Conservation (phyloP, 2,888 invertebrate species). For the Erpobdella octoculata region DNA sequence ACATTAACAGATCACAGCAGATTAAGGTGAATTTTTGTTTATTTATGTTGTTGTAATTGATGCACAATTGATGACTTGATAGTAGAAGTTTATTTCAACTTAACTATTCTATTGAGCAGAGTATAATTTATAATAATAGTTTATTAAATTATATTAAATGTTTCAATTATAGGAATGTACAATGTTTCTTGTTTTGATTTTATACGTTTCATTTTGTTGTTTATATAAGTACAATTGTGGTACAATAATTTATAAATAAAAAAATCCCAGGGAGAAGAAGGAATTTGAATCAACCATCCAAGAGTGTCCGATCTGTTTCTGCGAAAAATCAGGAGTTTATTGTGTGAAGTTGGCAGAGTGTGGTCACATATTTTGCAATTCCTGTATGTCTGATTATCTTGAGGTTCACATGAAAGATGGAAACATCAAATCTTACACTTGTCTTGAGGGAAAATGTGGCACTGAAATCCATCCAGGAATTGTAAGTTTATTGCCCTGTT, state of each 20-base stretch:
- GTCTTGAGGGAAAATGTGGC: conserved; percentile 58
- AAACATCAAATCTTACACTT: conserved; percentile 49
- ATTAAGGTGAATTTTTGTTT: background rate
- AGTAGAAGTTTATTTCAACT: background rate
- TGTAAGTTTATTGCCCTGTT: background rate
- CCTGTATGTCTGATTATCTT: conserved; percentile 58
- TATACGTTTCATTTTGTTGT: no score
- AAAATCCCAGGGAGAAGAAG: background rate
- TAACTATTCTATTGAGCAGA: background rate
- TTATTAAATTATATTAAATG: background rate
- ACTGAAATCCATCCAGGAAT: conserved; percentile 54
- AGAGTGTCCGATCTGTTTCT: conserved; percentile 58
- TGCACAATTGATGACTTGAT: background rate
- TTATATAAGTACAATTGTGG: no score
- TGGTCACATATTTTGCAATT: conserved; percentile 59
- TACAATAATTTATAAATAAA: no score
- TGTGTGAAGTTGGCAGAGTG: conserved; percentile 58
- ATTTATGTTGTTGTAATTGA: no score
- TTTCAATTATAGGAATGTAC: no score
- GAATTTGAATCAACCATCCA: conserved; percentile 40
- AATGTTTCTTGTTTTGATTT: no score
- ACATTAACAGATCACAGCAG: conserved; percentile 14
- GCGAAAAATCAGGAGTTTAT: conserved; percentile 52
- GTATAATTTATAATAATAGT: background rate
- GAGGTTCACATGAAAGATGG: conserved; percentile 58